Conservation (phyloP, 2,797 vertebrate species). For the Myotis daubentonii region DNA sequence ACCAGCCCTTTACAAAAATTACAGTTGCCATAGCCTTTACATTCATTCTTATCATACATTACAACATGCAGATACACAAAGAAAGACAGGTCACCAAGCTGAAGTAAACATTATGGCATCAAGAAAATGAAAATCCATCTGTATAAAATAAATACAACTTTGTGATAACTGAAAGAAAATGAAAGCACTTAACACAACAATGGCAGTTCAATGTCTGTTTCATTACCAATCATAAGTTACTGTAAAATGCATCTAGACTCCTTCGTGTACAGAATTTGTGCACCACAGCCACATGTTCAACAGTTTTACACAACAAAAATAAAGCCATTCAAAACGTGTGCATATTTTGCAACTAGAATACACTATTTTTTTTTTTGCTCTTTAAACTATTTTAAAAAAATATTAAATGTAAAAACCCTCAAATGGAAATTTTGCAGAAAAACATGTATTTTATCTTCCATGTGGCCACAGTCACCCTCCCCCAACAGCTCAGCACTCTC, state of each 20-base stretch:
- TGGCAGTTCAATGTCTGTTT: slow-evolving; percentile 72
- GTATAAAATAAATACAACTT: slow-evolving; percentile 73
- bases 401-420: slow-evolving; percentile 80
- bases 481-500: slow-evolving; percentile 70
- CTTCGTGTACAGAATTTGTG: slow-evolving; percentile 59
- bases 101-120: slow-evolving; percentile 61
- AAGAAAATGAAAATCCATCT: slow-evolving; percentile 55
- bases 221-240: slow-evolving; percentile 64
- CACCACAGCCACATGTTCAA: slow-evolving; percentile 71
- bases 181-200: slow-evolving; percentile 76
- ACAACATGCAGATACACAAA: slow-evolving; percentile 62
- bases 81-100: slow-evolving; percentile 29
- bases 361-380: slow-evolving; percentile 71
- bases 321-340: slow-evolving; percentile 76
- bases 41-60: slow-evolving; percentile 68
- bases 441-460: slow-evolving; percentile 76
- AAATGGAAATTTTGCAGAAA: slow-evolving; percentile 82
- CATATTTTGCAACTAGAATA: slow-evolving; percentile 72
- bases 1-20: slow-evolving; percentile 80
- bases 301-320: slow-evolving; percentile 75
- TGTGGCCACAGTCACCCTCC: slow-evolving; percentile 78
- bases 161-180: slow-evolving; percentile 70
- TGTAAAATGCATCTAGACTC: slow-evolving; percentile 79
- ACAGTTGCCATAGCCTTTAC: slow-evolving; percentile 61
- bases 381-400: slow-evolving; percentile 76